Base-by-base conservation (phyloP, 2,797 vertebrate genomes). In the Dromococcyx pavoninus region DNA sequence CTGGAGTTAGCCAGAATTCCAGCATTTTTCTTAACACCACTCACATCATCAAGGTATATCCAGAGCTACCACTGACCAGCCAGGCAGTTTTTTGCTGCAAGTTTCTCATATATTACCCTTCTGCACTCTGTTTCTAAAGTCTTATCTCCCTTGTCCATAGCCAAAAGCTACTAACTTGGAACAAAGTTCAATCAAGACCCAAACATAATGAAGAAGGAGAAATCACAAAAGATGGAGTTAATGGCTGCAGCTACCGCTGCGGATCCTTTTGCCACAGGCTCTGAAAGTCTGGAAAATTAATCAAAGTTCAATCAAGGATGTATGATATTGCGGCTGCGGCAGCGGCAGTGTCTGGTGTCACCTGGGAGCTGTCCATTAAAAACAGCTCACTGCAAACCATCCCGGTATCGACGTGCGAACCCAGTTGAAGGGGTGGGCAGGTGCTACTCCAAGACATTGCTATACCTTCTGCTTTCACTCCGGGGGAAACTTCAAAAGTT, bases 141-240 rank as follows among this genome's bases (percentile, higher is more conserved):
- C 91, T 96, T 76, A 82, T 65, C 88, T 95, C 89, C 83, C 17
- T 84, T 85, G 89, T 90, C 95, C 89, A 72, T 96, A 93, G 96
- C 94, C 96, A 96, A 97, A 94, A 97, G 96, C 94, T 96, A 96
- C 94, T 94, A 90, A 91, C 95, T 94, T 95, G 94, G 91, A 96
- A 96, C 89, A 93, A 96, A 97, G 95, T 94, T 96, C 96, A 97
- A 91, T 97, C 95, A 97, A 96, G 94, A 82, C 64, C 88, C 94
- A 91, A 95, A 97, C 91, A 94, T 97, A 96, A 96, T 96, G 95
- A 96, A 97, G 95, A 96, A 94, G 95, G 91, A 91, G 95, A 96
- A 96, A 97, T 95, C 89, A 93, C 94, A 87, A 82, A 96, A 96
- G 95, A 90, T 97, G 96, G 90, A 96, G 93, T 92, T 97, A 97